Evolutionary conservation across 2,888 invertebrate genomes (phyloP).

Genomic region (Archaeoteleia sp.): DNA sequence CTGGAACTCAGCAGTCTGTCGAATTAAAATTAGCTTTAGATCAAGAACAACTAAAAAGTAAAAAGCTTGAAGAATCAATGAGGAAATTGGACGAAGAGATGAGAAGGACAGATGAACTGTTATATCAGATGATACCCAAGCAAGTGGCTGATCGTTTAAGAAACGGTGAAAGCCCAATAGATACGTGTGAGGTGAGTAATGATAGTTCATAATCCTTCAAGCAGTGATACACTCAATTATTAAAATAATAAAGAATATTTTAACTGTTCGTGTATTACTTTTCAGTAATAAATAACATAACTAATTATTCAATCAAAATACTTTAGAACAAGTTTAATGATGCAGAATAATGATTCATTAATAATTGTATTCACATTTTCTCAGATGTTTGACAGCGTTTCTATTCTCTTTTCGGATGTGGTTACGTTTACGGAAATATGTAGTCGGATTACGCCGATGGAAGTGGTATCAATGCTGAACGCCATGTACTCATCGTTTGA

Average conservation of each 20-base stretch:
- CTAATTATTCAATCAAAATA: too few relatives aligned
- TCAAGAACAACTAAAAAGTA: slow-evolving; percentile 97
- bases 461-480: slow-evolving; percentile 97
- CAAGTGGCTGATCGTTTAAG: slow-evolving; percentile 95
- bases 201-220: too few relatives aligned
- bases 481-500: slow-evolving; percentile 99
- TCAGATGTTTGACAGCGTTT: slow-evolving; percentile 97
- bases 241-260: slow-evolving; percentile 1
- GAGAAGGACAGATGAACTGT: slow-evolving; percentile 93
- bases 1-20: slow-evolving; percentile 97
- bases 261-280: too few relatives aligned
- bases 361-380: slow-evolving; percentile 18
- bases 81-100: slow-evolving; percentile 95
- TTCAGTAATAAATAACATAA: too few relatives aligned
- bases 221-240: neutral
- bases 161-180: slow-evolving; percentile 96
- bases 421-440: slow-evolving; percentile 99
- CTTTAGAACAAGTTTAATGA: too few relatives aligned
- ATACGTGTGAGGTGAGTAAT: slow-evolving; percentile 95
- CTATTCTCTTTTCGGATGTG: slow-evolving; percentile 97
- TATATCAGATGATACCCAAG: slow-evolving; percentile 99
- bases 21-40: slow-evolving; percentile 96
- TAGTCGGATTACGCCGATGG: slow-evolving; percentile 96
- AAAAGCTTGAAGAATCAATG: slow-evolving; percentile 97
- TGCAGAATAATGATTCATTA: too few relatives aligned